Evolutionary conservation across 2,888 invertebrate genomes (phyloP), one percentile per base, ranked within the genome.

Genomic region (Labia minor): DNA sequence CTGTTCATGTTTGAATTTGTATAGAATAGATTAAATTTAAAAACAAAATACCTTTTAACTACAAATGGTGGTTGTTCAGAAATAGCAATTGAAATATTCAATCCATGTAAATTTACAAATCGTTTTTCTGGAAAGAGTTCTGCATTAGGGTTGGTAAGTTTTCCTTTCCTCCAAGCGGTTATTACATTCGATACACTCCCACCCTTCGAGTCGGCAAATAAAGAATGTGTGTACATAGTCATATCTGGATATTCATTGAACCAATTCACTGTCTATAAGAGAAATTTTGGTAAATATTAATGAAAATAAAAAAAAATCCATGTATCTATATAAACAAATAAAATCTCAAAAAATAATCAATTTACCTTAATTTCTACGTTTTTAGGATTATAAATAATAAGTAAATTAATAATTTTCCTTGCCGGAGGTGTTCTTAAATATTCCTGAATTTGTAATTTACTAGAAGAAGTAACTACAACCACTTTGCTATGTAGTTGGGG

Each of bases 21-120:
- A n/a, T n/a, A n/a, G n/a, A n/a, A n/a, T n/a, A n/a, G n/a, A n/a
- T n/a, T n/a, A n/a, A 62, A 11, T 65, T 1, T 64, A 4, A 19
- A n/a, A 20, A 64, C 64, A 49, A 70, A 70, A 72, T 74, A 86
- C 86, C 80, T 83, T 76, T 82, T 84, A 71, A 89, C 84, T 4
- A 87, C 83, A 75, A 82, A 90, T 0, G 90, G 91, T 6, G 90
- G 89, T 73, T 88, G 87, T 76, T 88, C 80, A 8, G 85, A 84
- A 11, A 87, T 83, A 1, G 88, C 81, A 8, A 90, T 81, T 61
- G 84, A 78, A 75, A 90, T 87, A 65, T 89, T 82, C 76, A 89
- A 89, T 0, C 90, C 89, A 20, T 87, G 83, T 71, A 90, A 89
- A 0, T 90, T 89, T 21, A 78, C 72, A 0, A 76, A 75, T 76